Base-by-base conservation (phyloP, 2,888 invertebrate genomes). In the Temnothorax rugatulus region DNA sequence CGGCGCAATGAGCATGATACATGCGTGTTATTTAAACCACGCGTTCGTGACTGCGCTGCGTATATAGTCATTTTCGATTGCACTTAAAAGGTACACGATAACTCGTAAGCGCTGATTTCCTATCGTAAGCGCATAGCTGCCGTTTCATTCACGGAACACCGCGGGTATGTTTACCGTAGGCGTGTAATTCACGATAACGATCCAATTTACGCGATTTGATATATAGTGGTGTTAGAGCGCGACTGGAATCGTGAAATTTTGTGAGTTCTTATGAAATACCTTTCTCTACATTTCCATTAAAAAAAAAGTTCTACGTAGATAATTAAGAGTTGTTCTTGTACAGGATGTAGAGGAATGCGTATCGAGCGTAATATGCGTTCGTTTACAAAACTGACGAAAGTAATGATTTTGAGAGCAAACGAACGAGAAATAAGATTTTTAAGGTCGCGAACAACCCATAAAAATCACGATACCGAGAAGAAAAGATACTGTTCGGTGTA, bases 81-180 rank as follows among this genome's bases (percentile, higher is more conserved):
- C 74, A 50, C 79, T 77, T 75, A 69, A 81, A 84, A 79, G 84
- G 84, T 84, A 76, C 84, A 82, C 61, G 44, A 82, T 75, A 86
- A 85, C 66, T 77, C 5, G 85, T 85, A 83, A 89, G 87, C 84
- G 41, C 82, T 84, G 85, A 87, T 89, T 87, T 89, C 82, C 89
- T 87, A 79, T 73, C 83, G 75, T 41, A 59, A 77, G 13, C 54
- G 21, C 66, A 54, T 13, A 29, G 57, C 71, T 71, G 52, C 50
- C n/a, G 64, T 63, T 79, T 85, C 88, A 88, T 89, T 88, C 87
- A 85, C 75, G 77, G 77, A 61, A 47, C 59, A 59, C 47, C 50
- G 71, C 54, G 38, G 69, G 54, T 38, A 63, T 11, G 47, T 75
- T 34, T 75, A 75, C 44, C 47, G n/a, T 73, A 50, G 50, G 11